phyloP scores from a whole-genome alignment of 2,113 vertebrate species.

The Marmota monax region DNA sequence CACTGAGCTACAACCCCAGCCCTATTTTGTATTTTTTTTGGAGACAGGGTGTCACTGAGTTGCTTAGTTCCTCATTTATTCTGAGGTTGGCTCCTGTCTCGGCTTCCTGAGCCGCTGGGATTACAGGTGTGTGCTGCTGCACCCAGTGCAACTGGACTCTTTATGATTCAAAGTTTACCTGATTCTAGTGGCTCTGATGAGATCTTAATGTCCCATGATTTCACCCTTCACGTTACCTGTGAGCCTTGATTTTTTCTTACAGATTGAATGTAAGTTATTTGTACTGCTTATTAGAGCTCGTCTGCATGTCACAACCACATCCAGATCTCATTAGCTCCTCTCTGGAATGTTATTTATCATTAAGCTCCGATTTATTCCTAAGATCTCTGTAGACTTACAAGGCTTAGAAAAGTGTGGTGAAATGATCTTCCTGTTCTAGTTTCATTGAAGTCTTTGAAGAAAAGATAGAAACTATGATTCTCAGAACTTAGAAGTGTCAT shows the following conservation, averaged over 20 bases:
- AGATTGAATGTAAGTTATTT: not conserved
- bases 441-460: conserved; percentile 4
- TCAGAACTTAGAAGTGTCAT: not conserved
- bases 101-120: too few species aligned
- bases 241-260: not conserved
- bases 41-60: too few species aligned
- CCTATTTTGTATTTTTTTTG: too few species aligned
- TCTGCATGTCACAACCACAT: not conserved
- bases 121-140: too few species aligned
- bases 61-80: too few species aligned
- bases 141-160: not conserved
- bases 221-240: not conserved
- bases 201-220: not conserved
- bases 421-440: not conserved
- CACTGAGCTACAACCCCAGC: too few species aligned
- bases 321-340: not conserved
- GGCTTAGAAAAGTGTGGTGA: not conserved
- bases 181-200: not conserved
- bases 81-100: too few species aligned
- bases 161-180: not conserved
- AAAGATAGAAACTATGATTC: not conserved
- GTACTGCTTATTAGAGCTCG: not conserved
- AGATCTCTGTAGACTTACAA: not conserved
- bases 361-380: not conserved
- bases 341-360: not conserved